These are phyloP conservation scores for Copidosoma aretas DNA, from an alignment of 2,888 invertebrate genomes.

Conservation along the genomic window DNA sequence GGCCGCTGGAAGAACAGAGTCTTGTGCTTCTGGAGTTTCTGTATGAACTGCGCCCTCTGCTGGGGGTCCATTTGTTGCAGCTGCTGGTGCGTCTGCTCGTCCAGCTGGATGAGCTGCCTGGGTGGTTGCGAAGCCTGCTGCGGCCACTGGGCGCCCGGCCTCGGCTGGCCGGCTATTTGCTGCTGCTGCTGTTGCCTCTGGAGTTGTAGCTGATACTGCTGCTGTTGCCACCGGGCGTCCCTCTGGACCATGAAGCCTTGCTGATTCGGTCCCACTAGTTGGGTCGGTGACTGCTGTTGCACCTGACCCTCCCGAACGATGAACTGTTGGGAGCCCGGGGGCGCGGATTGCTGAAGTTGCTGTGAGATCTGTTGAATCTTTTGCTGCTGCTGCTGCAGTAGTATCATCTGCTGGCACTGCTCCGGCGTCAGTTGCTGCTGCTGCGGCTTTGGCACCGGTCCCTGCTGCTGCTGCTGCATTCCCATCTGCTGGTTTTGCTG, in stretches of 20 bases:
- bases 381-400: constrained; percentile 66
- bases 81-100: constrained; percentile 83
- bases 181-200: constrained; percentile 62
- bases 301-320: constrained; percentile 61
- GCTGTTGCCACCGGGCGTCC: constrained; percentile 70
- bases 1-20: constrained; percentile 67
- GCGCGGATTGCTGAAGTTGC: constrained; percentile 62
- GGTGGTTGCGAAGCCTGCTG: constrained; percentile 69
- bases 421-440: constrained; percentile 60
- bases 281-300: constrained; percentile 60
- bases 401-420: constrained; percentile 60
- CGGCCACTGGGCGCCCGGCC: constrained; percentile 58
- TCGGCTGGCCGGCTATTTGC: constrained; percentile 55
- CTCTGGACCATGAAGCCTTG: constrained; percentile 63
- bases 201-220: constrained; percentile 65
- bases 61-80: constrained; percentile 82
- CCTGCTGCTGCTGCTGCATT: constrained; percentile 62
- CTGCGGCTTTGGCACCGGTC: constrained; percentile 63
- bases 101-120: constrained; percentile 79
- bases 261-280: constrained; percentile 56
- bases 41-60: constrained; percentile 80
- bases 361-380: constrained; percentile 63
- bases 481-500: constrained; percentile 55
- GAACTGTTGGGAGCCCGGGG: constrained; percentile 59
- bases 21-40: constrained; percentile 73